A percentile compares a stretch with the other conserved stretches of the same genome.
Conservation (phyloP, 2,888 invertebrate species). For the Melanotus villosus region DNA sequence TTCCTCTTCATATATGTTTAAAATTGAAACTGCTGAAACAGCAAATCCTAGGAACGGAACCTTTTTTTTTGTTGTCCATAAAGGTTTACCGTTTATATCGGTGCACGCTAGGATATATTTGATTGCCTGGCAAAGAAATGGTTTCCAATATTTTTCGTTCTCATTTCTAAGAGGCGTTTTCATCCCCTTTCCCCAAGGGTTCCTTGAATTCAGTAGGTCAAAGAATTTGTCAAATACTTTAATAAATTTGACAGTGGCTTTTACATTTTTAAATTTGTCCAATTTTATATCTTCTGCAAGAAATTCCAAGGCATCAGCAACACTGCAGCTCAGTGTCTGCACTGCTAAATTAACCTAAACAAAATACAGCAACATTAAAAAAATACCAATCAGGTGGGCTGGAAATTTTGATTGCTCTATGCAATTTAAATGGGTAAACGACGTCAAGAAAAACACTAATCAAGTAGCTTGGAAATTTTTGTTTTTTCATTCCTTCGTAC, state of each 20-base stretch:
- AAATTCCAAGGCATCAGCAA: slow-evolving; percentile 22
- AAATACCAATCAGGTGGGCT: too few relatives aligned
- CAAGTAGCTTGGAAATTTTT: too few relatives aligned
- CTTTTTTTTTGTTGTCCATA: neutral
- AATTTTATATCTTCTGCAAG: too few relatives aligned
- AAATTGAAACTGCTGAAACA: neutral
- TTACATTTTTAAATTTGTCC: neutral
- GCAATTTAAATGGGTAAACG: too few relatives aligned
- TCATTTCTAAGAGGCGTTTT: neutral
- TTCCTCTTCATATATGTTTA: too few relatives aligned
- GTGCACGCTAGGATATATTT: neutral
- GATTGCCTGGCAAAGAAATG: neutral
- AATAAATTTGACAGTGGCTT: neutral
- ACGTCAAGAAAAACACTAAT: too few relatives aligned
- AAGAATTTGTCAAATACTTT: neutral
- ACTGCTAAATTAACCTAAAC: slow-evolving; percentile 50
- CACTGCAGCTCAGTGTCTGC: slow-evolving; percentile 50
- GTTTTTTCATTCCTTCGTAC: too few relatives aligned
- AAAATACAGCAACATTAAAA: too few relatives aligned
- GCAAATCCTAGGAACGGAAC: neutral
- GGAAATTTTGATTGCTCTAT: too few relatives aligned
- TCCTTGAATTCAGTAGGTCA: neutral
- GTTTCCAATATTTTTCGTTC: neutral
- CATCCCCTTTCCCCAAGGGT: neutral
- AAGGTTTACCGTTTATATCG: neutral